Percentiles rank a stretch among this genome's conserved stretches.
phyloP scores from a whole-genome alignment of 2,797 vertebrate species.

The Lycodopsis pacificus region DNA sequence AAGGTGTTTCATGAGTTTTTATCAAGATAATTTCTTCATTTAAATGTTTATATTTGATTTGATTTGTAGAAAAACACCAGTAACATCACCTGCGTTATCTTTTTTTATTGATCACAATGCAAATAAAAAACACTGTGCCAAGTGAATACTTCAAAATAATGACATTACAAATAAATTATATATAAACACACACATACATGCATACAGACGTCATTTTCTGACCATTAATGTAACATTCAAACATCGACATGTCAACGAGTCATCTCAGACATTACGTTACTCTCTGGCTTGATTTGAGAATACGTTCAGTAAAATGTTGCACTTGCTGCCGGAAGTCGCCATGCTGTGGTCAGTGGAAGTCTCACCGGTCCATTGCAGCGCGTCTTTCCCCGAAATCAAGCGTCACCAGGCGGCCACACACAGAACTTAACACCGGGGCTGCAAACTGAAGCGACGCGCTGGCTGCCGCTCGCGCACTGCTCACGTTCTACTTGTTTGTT shows the following conservation, averaged over 20 bases:
- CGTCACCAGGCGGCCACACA: constrained; percentile 40
- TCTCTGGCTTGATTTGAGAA: neutral
- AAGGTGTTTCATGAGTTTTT: too few relatives aligned
- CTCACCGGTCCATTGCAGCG: constrained; percentile 76
- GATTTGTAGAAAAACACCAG: neutral
- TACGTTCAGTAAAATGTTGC: fast-evolving
- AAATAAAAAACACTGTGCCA: neutral
- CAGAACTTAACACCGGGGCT: constrained; percentile 58
- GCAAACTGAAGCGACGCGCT: neutral
- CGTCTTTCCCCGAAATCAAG: constrained; percentile 7
- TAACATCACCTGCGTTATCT: neutral
- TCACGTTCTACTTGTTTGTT: too few relatives aligned
- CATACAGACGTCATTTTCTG: neutral
- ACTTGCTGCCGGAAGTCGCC: neutral
- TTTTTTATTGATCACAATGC: neutral
- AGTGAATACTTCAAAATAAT: neutral
- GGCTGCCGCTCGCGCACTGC: fast-evolving
- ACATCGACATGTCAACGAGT: neutral
- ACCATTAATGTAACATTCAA: neutral
- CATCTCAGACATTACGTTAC: fast-evolving
- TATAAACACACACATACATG: neutral
- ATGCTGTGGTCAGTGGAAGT: neutral
- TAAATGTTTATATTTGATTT: neutral
- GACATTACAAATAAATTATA: neutral
- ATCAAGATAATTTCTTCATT: neutral